phyloP scores from a whole-genome alignment of 2,888 invertebrate genomes.

The Drosophila neonasuta region DNA sequence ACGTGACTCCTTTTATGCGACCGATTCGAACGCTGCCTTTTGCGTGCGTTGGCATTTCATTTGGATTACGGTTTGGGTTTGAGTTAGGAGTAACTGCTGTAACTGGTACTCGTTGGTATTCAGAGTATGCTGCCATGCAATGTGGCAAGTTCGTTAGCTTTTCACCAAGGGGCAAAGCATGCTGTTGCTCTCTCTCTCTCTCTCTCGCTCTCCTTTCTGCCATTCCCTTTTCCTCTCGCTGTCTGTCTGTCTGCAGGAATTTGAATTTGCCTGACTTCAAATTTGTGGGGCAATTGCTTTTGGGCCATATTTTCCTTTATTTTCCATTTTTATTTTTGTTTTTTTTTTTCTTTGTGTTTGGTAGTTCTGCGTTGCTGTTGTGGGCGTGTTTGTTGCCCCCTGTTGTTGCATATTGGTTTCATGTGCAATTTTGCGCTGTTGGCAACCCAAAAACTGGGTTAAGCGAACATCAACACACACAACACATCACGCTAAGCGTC shows the following conservation, averaged over 20 bases:
- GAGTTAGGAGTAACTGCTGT: slow-evolving; percentile 38
- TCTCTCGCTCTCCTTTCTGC: background rate
- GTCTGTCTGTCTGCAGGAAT: slow-evolving; percentile 34
- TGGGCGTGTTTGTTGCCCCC: slow-evolving; percentile 17
- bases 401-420: slow-evolving; percentile 26
- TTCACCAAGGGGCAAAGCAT: slow-evolving; percentile 22
- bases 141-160: slow-evolving; percentile 74
- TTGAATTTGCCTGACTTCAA: slow-evolving; percentile 51
- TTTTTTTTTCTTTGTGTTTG: slow-evolving; percentile 3
- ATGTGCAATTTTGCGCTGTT: slow-evolving; percentile 29
- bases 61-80: slow-evolving; percentile 21
- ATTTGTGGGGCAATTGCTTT: slow-evolving; percentile 70
- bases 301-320: slow-evolving; percentile 38
- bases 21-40: slow-evolving; percentile 29
- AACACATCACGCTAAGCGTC: slow-evolving; percentile 7
- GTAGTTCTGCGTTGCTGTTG: slow-evolving; percentile 9
- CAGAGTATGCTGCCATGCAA: slow-evolving; percentile 60
- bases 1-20: slow-evolving; percentile 50
- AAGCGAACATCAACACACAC: slow-evolving; percentile 8
- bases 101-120: slow-evolving; percentile 77
- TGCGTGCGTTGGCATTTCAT: slow-evolving; percentile 51
- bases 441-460: slow-evolving; percentile 27
- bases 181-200: background rate
- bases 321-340: slow-evolving; percentile 1
- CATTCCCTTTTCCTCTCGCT: background rate